Evolutionary conservation across 1,140 invertebrate genomes (phyloP).

Genomic region (Macrocentrus cingulum): DNA sequence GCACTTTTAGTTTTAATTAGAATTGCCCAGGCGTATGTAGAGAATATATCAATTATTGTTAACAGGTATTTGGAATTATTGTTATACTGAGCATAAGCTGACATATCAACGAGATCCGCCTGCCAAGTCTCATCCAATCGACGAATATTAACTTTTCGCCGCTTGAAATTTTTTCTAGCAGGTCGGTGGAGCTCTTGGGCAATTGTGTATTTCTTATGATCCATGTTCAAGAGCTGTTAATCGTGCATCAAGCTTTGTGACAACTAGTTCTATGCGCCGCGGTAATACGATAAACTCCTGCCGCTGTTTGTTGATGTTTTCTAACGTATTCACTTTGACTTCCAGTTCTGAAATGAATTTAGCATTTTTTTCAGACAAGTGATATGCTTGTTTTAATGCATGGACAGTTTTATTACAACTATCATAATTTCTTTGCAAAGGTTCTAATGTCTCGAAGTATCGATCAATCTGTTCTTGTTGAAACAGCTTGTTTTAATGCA

Average conservation of each 20-base stretch:
- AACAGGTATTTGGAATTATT: conserved; percentile 15
- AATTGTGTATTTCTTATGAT: neutral
- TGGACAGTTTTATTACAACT: neutral
- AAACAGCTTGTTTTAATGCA: too few relatives aligned
- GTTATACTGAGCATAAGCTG: conserved; percentile 1
- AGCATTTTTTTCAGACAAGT: too few relatives aligned
- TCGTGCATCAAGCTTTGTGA: neutral
- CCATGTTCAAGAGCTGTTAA: neutral
- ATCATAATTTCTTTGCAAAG: too few relatives aligned
- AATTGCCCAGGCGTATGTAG: conserved; percentile 24
- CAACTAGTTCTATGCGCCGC: neutral
- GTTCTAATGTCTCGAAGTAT: too few relatives aligned
- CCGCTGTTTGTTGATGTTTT: too few relatives aligned
- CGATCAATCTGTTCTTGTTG: neutral
- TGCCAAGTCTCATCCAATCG: conserved; percentile 20
- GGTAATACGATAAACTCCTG: too few relatives aligned
- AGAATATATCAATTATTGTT: conserved; percentile 23
- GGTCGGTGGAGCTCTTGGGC: conserved; percentile 7
- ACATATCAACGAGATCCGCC: conserved; percentile 20
- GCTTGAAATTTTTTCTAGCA: conserved; percentile 11
- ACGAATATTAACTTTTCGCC: conserved; percentile 12
- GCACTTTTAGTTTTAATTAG: conserved; percentile 39
- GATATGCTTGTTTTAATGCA: neutral
- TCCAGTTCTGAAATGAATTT: neutral
- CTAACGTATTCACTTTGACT: neutral